phyloP scores from a whole-genome alignment of 2,113 vertebrate genomes.

The Malaclemys terrapin region DNA sequence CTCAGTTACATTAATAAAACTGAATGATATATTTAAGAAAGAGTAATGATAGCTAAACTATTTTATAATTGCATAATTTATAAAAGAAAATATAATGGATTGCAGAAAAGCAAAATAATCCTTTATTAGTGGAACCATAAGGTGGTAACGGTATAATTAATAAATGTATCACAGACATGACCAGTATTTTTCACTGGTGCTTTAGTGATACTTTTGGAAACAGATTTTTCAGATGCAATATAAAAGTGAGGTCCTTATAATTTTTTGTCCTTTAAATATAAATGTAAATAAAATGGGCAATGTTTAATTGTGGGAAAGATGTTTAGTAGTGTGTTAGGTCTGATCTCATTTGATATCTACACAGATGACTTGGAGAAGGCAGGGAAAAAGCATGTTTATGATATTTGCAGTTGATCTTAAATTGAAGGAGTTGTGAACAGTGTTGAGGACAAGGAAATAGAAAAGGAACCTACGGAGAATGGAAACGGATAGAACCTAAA shows the following conservation, averaged over 20 bases:
- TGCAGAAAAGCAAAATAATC: not conserved
- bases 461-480: not conserved
- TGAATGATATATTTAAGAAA: not conserved
- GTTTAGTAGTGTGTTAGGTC: not conserved
- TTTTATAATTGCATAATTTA: not conserved
- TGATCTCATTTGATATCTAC: not conserved
- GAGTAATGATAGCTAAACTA: not conserved
- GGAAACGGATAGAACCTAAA: not conserved
- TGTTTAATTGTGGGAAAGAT: not conserved
- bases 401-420: not conserved
- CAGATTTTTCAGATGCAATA: not conserved
- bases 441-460: not conserved
- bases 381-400: not conserved
- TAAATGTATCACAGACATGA: not conserved
- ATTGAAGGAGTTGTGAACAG: not conserved
- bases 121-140: not conserved
- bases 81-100: not conserved
- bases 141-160: not conserved
- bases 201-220: not conserved
- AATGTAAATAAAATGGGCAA: not conserved
- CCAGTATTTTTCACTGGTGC: not conserved
- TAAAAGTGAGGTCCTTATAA: not conserved
- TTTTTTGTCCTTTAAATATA: not conserved
- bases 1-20: not conserved
- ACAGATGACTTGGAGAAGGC: not conserved